phyloP scores from a whole-genome alignment of 2,113 vertebrate genomes.

The Pterocles burchelli region DNA sequence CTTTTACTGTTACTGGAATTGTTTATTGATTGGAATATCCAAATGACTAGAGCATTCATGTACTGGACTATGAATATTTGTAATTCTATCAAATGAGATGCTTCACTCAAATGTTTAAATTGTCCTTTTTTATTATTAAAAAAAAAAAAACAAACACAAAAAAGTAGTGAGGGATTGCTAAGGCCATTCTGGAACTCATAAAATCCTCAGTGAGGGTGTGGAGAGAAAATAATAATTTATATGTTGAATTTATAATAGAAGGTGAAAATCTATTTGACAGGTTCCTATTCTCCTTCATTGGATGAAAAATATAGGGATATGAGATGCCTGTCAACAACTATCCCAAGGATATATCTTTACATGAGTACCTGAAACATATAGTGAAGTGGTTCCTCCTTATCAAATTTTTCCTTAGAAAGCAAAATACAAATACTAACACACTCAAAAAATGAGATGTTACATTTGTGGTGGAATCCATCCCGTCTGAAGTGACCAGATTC shows the following conservation, averaged over 20 bases:
- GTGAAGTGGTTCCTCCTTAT: background rate
- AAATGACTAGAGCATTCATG: background rate
- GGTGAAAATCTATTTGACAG: background rate
- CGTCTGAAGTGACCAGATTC: background rate
- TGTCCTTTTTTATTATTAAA: background rate
- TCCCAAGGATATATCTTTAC: background rate
- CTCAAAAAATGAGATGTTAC: background rate
- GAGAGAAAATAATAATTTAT: background rate
- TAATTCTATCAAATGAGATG: background rate
- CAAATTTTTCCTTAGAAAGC: background rate
- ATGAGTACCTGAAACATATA: background rate
- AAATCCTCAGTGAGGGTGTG: background rate
- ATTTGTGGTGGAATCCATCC: background rate
- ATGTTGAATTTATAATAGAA: background rate
- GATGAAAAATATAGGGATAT: background rate
- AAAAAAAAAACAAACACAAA: background rate
- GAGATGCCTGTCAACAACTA: background rate
- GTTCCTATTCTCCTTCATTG: background rate
- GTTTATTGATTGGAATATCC: constrained; percentile 10
- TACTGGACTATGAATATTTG: background rate
- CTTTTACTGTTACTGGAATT: background rate
- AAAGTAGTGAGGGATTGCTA: background rate
- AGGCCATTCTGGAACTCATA: background rate
- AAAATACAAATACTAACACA: background rate
- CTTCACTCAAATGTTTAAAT: background rate